phyloP scores from a whole-genome alignment of 2,888 invertebrate species.

The Mellilla xanthometata region DNA sequence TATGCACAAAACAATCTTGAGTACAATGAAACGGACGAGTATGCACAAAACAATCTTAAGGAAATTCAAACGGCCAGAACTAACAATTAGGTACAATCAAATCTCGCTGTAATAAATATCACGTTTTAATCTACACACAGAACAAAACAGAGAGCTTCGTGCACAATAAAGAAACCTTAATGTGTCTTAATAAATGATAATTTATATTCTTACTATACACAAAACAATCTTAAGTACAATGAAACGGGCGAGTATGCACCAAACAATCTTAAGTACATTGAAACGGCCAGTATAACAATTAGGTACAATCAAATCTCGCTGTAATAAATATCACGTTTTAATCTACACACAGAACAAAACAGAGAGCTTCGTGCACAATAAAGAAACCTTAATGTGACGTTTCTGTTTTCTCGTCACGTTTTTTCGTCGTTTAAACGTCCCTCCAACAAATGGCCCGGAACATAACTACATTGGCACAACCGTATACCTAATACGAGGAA shows the following conservation, averaged over 20 bases:
- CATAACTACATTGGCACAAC: conserved; percentile 59
- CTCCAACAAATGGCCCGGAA: conserved; percentile 67
- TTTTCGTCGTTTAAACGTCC: conserved; percentile 71
- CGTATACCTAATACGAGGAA: conserved; percentile 49
- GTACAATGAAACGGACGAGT: too few species aligned
- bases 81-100: conserved; percentile 30
- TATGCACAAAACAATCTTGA: too few species aligned
- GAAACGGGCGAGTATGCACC: too few species aligned
- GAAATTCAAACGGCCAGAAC: too few species aligned
- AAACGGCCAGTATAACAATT: not conserved
- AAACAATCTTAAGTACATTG: too few species aligned
- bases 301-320: conserved; percentile 35
- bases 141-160: conserved; percentile 56
- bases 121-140: conserved; percentile 66
- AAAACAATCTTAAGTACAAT: too few species aligned
- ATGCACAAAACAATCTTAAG: too few species aligned
- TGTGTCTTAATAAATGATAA: too few species aligned
- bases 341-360: conserved; percentile 64
- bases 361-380: conserved; percentile 58
- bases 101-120: conserved; percentile 52
- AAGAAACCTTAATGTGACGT: conserved; percentile 62
- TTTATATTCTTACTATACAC: too few species aligned
- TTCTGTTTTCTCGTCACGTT: conserved; percentile 76
- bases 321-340: conserved; percentile 65
- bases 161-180: conserved; percentile 65